These are phyloP conservation scores for Lanius ludovicianus DNA, from an alignment of 2,113 vertebrate genomes.

Conservation along the genomic window DNA sequence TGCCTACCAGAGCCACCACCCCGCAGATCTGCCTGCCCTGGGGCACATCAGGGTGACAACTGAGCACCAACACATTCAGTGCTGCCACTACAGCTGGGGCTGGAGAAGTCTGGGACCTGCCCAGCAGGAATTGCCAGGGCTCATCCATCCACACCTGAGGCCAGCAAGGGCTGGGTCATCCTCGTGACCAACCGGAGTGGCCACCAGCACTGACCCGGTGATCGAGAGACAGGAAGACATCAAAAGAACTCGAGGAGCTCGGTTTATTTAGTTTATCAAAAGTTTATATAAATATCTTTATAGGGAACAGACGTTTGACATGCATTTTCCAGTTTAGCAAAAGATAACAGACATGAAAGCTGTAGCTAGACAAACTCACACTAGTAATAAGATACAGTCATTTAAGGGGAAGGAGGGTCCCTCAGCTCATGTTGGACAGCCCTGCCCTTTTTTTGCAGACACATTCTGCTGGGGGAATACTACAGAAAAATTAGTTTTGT, in stretches of 20 bases:
- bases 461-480: background rate
- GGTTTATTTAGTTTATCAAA: conserved; percentile 50
- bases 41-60: background rate
- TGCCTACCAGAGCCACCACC: background rate
- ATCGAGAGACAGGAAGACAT: conserved; percentile 24
- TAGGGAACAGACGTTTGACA: conserved; percentile 25
- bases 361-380: background rate
- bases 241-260: conserved; percentile 29
- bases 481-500: background rate
- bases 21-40: rapidly evolving
- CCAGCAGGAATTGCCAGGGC: background rate
- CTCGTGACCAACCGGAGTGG: rapidly evolving
- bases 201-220: background rate
- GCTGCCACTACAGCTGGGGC: background rate
- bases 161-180: rapidly evolving
- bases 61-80: rapidly evolving
- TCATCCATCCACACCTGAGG: background rate
- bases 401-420: background rate
- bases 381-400: background rate
- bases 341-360: conserved; percentile 1
- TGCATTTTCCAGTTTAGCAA: conserved; percentile 5
- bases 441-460: background rate
- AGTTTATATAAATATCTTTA: conserved; percentile 36
- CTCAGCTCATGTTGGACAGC: background rate
- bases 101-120: background rate